Evolutionary conservation across 2,888 invertebrate genomes (phyloP).

Genomic region (Priocnemis perturbator): DNA sequence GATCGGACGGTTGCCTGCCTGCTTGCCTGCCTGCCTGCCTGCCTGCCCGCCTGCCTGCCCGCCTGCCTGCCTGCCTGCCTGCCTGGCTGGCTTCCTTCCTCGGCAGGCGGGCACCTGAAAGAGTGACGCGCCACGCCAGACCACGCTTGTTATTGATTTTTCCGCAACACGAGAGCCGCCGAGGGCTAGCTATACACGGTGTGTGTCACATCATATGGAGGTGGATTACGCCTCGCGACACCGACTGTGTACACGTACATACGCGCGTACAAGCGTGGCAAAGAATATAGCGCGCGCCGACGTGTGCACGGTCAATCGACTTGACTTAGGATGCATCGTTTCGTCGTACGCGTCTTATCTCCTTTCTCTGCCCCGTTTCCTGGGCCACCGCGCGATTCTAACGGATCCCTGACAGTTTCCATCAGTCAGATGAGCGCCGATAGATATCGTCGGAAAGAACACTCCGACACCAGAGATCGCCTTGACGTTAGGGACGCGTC

Average conservation of each 20-base stretch:
- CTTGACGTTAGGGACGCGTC: too few species aligned
- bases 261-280: background rate
- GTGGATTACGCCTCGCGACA: constrained; percentile 59
- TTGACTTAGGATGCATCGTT: constrained; percentile 30
- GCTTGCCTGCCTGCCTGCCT: constrained; percentile 34
- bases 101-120: constrained; percentile 58
- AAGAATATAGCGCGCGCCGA: constrained; percentile 9
- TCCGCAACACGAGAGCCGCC: constrained; percentile 66
- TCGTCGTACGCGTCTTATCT: constrained; percentile 8
- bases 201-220: constrained; percentile 67
- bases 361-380: too few species aligned
- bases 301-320: constrained; percentile 10
- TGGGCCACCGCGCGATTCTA: constrained; percentile 3
- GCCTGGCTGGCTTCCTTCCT: constrained; percentile 38
- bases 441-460: too few species aligned
- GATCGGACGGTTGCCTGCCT: constrained; percentile 61
- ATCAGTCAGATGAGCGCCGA: too few species aligned
- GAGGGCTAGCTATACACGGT: constrained; percentile 41
- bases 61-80: constrained; percentile 38
- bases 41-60: constrained; percentile 21
- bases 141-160: constrained; percentile 74
- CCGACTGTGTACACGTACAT: constrained; percentile 38
- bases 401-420: too few species aligned
- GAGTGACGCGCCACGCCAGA: constrained; percentile 65
- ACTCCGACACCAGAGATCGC: too few species aligned